Evolutionary conservation across 2,113 vertebrate species (phyloP).

Genomic region (Ellobius talpinus): DNA sequence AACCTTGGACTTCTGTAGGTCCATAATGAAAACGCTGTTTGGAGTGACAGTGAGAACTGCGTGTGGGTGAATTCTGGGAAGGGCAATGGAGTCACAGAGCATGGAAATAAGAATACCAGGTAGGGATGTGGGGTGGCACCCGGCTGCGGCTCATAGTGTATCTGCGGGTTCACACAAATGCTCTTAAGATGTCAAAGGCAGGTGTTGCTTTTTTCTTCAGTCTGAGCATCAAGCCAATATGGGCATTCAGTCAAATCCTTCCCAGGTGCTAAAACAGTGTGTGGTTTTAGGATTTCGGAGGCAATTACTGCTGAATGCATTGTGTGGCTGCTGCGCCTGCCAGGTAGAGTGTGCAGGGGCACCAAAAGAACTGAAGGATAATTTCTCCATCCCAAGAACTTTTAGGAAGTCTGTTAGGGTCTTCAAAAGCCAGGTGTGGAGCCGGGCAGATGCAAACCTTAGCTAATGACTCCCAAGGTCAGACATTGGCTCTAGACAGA

Average conservation of each 20-base stretch:
- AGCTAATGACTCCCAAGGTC: neutral
- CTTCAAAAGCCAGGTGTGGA: neutral
- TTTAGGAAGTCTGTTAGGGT: neutral
- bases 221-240: constrained; percentile 69
- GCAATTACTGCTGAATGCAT: constrained; percentile 74
- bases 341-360: neutral
- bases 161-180: constrained; percentile 2
- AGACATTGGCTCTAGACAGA: neutral
- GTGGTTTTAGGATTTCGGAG: constrained; percentile 61
- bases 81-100: neutral
- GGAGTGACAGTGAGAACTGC: constrained; percentile 16
- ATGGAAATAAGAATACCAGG: neutral
- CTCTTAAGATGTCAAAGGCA: constrained; percentile 76
- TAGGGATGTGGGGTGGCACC: neutral
- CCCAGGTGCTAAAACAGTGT: constrained; percentile 74
- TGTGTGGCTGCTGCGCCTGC: constrained; percentile 54
- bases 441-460: neutral
- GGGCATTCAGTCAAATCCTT: constrained; percentile 77
- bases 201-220: constrained; percentile 66
- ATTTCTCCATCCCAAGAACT: constrained; percentile 34
- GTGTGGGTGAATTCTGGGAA: neutral
- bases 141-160: fast-evolving
- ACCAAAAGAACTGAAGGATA: neutral
- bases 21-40: constrained; percentile 47
- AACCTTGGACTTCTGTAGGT: constrained; percentile 61